Evolutionary conservation across 1,140 invertebrate genomes (phyloP), one percentile per base, ranked within the genome.

Genomic region (Bradynema listronoti): DNA sequence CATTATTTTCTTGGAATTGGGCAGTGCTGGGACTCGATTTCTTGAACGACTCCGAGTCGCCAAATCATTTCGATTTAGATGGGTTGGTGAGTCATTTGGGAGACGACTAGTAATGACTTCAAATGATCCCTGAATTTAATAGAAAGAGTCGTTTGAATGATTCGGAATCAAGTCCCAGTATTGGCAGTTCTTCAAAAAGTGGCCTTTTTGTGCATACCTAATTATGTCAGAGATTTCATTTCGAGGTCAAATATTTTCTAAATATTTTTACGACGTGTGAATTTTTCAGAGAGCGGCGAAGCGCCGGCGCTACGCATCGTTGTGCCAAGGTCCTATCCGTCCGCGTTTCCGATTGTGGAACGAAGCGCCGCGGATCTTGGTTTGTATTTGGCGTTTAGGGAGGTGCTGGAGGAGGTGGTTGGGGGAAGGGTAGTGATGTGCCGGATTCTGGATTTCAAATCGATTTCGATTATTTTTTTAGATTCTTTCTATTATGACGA

Each of bases 401-500:
- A 2, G 2, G 6, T 4, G 42, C 1, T 1, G 7, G 42, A 25
- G 7, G 42, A 45, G 42, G 1, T 22, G 4, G 1, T 0, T 1
- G 1, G 7, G 7, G 42, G 42, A 1, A 45, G 42, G 42, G 27
- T 7, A 25, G 42, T 45, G 42, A 45, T 45, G 27, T 6, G n/a
- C n/a, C n/a, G n/a, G n/a, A n/a, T n/a, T n/a, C n/a, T n/a, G n/a
- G n/a, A n/a, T n/a, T n/a, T n/a, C n/a, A n/a, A n/a, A n/a, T n/a
- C n/a, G n/a, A 39, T 19, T 39, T 14, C 36, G 11, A n/a, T 11
- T 49, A 49, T 16, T 49, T 11, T 11, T 67, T 63, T 61, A 63
- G 61, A 63, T 22, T 61, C 64, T 1, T 63, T 63, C 63, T 63
- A 63, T 34, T 63, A 56, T 32, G 61, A 63, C 32, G 61, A 63